Evolutionary conservation across 2,113 vertebrate species (phyloP), one percentile per base, ranked within the genome.

Genomic region (Eolophus roseicapilla): DNA sequence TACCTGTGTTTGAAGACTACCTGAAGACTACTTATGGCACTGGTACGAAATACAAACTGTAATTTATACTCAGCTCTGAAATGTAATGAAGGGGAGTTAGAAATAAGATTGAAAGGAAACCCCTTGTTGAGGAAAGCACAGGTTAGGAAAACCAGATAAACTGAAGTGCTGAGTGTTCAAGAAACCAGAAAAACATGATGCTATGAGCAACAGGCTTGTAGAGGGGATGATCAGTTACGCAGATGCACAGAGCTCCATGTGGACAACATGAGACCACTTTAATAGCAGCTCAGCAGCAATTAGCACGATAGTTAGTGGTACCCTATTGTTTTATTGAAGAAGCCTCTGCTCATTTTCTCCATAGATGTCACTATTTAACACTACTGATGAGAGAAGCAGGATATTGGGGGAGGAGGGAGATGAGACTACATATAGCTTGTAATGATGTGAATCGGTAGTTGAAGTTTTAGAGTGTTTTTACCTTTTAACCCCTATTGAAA

Each of bases 401-500:
- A 53, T 39, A 53, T 0, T 29, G 41, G 27, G 53, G 44, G 62
- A 52, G 49, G 52, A 86, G 55, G 33, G 52, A 78, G 44, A 73
- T 55, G 81, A 67, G 65, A 43, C 17, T 50, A 86, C 64, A 65
- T 78, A 35, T 1, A 29, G 57, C 35, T 70, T 15, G 31, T 17
- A 67, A 65, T 37, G 52, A 77, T 92, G 31, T 17, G 73, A 86
- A 64, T 57, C 47, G 47, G 24, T 37, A 70, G 84, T 75, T 33
- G 65, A 93, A 70, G 53, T 74, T 87, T 69, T 9, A 9, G 64
- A 91, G 84, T 33, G 64, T 13, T 96, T 86, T 93, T 88, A 92
- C 84, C 92, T 75, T 95, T 96, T 95, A 95, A 96, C 92, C 88
- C 78, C 63, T 82, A 88, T 90, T 92, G 91, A 86, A 94, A 94